Evolutionary conservation across 1,140 invertebrate species (phyloP), one percentile per base, ranked within the genome.

Genomic region (Drosophila dunni): DNA sequence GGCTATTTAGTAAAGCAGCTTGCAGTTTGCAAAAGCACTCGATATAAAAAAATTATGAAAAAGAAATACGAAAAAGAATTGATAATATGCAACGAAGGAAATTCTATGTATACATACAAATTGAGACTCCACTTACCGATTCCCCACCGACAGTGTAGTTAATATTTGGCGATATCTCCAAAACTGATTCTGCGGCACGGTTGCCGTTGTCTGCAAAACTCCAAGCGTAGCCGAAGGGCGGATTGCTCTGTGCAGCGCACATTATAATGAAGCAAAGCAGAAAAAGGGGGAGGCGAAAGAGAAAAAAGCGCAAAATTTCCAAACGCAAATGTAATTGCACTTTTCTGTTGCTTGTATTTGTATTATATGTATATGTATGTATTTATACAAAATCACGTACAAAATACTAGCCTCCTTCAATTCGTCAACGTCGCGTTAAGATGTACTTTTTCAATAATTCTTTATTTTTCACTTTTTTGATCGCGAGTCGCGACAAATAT

Each of bases 151-250:
- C 91, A 54, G 91, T 92, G 64, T 92, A 92, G 73, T 92, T 92
- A 67, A 92, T 92, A 85, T 92, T 92, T 65, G 91, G 90, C 78
- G 91, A 91, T 91, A 92, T 92, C 72, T 92, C 91, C 75, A 92
- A 83, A 45, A 92, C 91, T 51, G 90, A 91, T 70, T 92, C 91
- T 58, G 90, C 76, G 57, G 80, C 78, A 64, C 83, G 83, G 77
- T 78, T 83, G 61, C 82, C 88, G 75, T 92, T 92, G 82, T 92
- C 91, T 60, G 91, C 85, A 70, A 92, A 91, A 48, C 90, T 83
- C 91, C 91, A 92, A 74, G 91, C 76, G 72, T 92, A 92, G 75
- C 91, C 91, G 62, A 92, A 92, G 79, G 83, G 88, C 66, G 91
- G 90, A 79, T 92, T 92, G 78, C 89, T 91, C 77, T 92, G 91